Conservation (phyloP, 2,888 invertebrate species). For the Hydrotaea diabolus region DNA sequence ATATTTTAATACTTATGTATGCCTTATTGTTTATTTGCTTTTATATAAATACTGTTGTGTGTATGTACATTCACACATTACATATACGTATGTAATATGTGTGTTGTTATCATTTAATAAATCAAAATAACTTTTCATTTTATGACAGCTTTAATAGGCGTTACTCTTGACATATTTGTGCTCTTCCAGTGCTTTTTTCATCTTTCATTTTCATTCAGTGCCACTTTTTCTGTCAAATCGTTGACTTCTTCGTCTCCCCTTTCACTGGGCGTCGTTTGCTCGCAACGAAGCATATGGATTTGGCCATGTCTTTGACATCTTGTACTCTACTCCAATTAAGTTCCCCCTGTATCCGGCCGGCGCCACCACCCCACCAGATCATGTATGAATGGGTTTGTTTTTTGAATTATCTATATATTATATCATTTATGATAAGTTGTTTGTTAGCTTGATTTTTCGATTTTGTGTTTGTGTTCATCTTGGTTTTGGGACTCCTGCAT, state of each 20-base stretch:
- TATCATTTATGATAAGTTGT: slow-evolving; percentile 20
- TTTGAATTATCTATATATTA: slow-evolving; percentile 35
- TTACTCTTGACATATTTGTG: slow-evolving; percentile 60
- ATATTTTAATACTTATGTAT: not conserved
- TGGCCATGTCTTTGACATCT: slow-evolving; percentile 26
- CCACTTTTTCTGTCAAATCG: slow-evolving; percentile 17
- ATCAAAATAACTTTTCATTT: slow-evolving; percentile 76
- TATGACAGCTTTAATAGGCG: slow-evolving; percentile 66
- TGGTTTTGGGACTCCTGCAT: not conserved
- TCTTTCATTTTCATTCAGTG: slow-evolving; percentile 42
- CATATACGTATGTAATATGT: not conserved
- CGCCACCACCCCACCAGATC: not conserved
- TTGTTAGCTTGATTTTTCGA: not conserved
- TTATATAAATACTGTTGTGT: not conserved
- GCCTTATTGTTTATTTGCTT: too few species aligned
- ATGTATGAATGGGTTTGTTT: slow-evolving; percentile 24
- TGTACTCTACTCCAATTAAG: slow-evolving; percentile 29
- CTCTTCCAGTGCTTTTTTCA: slow-evolving; percentile 41
- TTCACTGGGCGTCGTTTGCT: slow-evolving; percentile 41
- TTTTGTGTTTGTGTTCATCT: not conserved
- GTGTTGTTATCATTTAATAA: slow-evolving; percentile 73
- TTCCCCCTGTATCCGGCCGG: not conserved
- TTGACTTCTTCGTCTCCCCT: not conserved
- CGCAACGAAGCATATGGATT: slow-evolving; percentile 9
- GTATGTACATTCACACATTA: not conserved